phyloP scores from a whole-genome alignment of 2,888 invertebrate species.

The Podabrus alpinus region DNA sequence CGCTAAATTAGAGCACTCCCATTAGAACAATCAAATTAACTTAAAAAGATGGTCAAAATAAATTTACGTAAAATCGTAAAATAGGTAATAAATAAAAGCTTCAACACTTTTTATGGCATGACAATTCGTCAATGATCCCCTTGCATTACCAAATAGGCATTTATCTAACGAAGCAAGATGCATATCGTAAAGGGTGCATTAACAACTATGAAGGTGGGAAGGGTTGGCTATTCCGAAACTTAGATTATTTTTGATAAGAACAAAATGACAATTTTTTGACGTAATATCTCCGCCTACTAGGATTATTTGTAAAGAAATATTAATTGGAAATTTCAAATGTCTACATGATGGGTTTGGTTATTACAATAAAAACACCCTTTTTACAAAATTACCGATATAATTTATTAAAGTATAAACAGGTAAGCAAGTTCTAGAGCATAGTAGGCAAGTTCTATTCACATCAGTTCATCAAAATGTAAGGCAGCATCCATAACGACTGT shows the following conservation, averaged over 20 bases:
- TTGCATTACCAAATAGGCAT: conserved; percentile 37
- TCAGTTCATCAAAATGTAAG: conserved; percentile 9
- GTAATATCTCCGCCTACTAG: conserved; percentile 27
- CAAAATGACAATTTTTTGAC: conserved; percentile 42
- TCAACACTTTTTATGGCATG: conserved; percentile 28
- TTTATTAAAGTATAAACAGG: conserved; percentile 1
- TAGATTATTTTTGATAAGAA: conserved; percentile 37
- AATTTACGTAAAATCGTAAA: conserved; percentile 25
- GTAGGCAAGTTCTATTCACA: background rate
- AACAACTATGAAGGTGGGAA: conserved; percentile 20
- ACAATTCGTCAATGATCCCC: conserved; percentile 37
- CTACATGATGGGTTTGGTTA: background rate
- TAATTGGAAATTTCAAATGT: conserved; percentile 19
- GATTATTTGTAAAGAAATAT: conserved; percentile 7
- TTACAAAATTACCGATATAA: conserved; percentile 1
- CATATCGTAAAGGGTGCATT: conserved; percentile 37
- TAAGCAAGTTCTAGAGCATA: background rate
- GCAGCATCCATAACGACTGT: conserved; percentile 24
- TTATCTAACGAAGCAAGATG: conserved; percentile 40
- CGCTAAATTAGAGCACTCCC: conserved; percentile 12
- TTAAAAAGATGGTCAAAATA: conserved; percentile 17
- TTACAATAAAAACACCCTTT: background rate
- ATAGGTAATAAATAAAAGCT: conserved; percentile 25
- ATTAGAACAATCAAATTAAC: conserved; percentile 28
- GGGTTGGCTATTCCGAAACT: conserved; percentile 27